Evolutionary conservation across 2,888 invertebrate genomes (phyloP), one percentile per base, ranked within the genome.

Genomic region (Catocala fraxini): DNA sequence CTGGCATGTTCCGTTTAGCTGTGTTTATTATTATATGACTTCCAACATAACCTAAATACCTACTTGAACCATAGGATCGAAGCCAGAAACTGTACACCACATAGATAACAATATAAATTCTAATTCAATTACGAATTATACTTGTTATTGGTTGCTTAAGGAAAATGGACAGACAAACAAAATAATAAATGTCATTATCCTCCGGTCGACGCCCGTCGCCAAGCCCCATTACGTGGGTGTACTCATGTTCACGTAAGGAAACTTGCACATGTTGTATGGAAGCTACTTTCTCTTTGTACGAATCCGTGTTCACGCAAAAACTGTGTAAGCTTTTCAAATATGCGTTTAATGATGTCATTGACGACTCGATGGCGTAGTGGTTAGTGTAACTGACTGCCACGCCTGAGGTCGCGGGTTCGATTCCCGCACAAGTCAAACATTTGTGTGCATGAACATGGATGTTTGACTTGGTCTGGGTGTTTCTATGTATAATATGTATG

Each of bases 161-260:
- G 76, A 66, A 75, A 73, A 69, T 43, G 15, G 9, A 33, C 42
- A 34, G 7, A 55, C 53, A 75, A 66, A 71, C 63, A 75, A 60
- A 69, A 51, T 54, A 52, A 66, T 68, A 71, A 68, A 11, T 34
- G 57, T 62, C 64, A 47, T 34, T 51, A 48, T 59, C 45, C 51
- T 62, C 34, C 4, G n/a, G 6, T 39, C 43, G 51, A 42, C 1
- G 35, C 25, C 49, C 63, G 59, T 59, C 42, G 42, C 55, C 62
- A 10, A 4, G 49, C 48, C 42, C 5, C 45, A 12, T 6, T 15
- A 25, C 46, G 45, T 45, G 45, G 35, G 48, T 25, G 59, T 59
- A 49, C 42, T 42, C 13, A 2, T 43, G 47, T 33, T 13, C 73
- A 34, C 59, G 46, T 73, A 70, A 57, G 73, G 74, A 64, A 65